Evolutionary conservation across 2,797 vertebrate genomes (phyloP).

Genomic region (Enteromius trimaculatus): DNA sequence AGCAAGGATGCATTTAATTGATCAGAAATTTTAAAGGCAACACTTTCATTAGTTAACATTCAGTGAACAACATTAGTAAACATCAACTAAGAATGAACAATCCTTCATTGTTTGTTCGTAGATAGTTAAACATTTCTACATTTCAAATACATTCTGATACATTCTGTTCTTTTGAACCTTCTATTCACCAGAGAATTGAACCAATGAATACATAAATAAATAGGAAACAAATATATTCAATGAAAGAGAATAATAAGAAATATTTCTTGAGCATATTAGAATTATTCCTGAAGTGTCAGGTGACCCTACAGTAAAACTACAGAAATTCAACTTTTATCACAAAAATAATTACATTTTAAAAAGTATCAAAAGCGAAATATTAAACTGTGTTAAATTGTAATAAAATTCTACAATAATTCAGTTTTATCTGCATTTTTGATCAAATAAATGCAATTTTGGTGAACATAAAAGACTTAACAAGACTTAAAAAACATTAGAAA

Average conservation of each 20-base stretch:
- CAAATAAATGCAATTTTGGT: not conserved
- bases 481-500: not conserved
- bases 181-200: not conserved
- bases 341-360: not conserved
- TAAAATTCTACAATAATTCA: not conserved
- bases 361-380: not conserved
- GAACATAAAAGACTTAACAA: not conserved
- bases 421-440: not conserved
- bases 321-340: not conserved
- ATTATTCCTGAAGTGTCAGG: not conserved
- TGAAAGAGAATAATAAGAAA: not conserved
- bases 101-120: no score
- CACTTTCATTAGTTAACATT: no score
- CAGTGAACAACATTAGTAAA: no score
- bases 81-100: no score
- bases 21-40: not conserved
- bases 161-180: not conserved
- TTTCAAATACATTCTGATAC: not conserved
- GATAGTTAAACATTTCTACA: no score
- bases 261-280: not conserved
- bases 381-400: not conserved
- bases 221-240: not conserved
- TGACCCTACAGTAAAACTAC: not conserved
- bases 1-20: not conserved
- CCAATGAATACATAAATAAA: not conserved